Percentiles rank a stretch among this genome's conserved stretches.
phyloP scores from a whole-genome alignment of 2,888 invertebrate species.

The Cynaeus angustus region DNA sequence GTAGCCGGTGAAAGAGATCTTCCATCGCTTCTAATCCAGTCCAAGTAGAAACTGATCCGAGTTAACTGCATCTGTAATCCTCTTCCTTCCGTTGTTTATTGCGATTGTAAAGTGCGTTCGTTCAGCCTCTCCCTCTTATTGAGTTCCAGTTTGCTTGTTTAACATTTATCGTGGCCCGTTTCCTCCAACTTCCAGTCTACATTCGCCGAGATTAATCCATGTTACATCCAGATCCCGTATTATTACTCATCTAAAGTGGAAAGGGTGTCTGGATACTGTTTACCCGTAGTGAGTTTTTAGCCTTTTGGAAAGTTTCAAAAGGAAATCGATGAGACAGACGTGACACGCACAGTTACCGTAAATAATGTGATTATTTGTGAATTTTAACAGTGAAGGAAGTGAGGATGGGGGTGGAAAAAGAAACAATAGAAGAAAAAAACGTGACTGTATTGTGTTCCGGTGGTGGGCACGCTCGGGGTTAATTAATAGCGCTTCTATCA shows the following conservation, averaged over 20 bases:
- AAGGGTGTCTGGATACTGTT: conserved; percentile 11
- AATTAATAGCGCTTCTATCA: conserved; percentile 6
- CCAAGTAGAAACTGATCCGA: conserved; percentile 44
- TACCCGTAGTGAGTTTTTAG: conserved; percentile 8
- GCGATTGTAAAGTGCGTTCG: conserved; percentile 33
- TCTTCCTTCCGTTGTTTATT: conserved; percentile 38
- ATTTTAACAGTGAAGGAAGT: conserved; percentile 5
- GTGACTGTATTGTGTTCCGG: not conserved
- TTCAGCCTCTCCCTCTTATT: conserved; percentile 15
- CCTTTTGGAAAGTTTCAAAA: conserved; percentile 1
- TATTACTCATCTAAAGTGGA: no score
- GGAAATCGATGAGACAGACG: no score
- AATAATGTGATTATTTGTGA: conserved; percentile 44
- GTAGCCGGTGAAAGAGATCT: conserved; percentile 14
- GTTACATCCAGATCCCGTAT: conserved; percentile 3
- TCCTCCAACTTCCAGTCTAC: conserved; percentile 6
- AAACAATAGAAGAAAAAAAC: not conserved
- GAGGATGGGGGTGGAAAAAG: not conserved
- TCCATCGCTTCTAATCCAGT: conserved; percentile 41
- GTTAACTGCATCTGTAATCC: conserved; percentile 46
- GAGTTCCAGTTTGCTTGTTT: conserved; percentile 14
- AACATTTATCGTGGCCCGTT: conserved; percentile 35
- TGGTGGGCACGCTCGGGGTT: not conserved
- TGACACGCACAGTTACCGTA: conserved; percentile 45
- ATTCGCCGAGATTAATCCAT: conserved; percentile 7